Conservation (phyloP, 2,888 invertebrate genomes). For the Colostygia pectinataria region DNA sequence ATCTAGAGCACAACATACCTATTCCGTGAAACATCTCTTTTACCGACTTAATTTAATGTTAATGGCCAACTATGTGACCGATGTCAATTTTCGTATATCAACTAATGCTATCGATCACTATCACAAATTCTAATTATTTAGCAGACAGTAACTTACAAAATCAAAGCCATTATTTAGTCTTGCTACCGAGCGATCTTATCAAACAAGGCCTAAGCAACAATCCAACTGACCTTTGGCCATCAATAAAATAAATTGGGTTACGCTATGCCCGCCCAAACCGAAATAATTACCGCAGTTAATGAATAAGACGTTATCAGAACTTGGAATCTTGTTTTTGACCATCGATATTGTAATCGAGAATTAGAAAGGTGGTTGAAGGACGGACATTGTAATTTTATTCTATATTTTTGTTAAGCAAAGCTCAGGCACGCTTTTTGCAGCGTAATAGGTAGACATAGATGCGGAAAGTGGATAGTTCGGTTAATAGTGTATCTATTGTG, state of each 20-base stretch:
- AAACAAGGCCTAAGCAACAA: constrained; percentile 35
- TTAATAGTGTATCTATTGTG: constrained; percentile 56
- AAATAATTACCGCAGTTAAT: constrained; percentile 52
- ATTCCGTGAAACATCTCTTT: no score
- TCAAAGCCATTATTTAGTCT: constrained; percentile 23
- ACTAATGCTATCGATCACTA: neutral
- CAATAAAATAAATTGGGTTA: constrained; percentile 38
- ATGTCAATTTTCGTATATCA: no score
- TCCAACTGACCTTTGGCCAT: constrained; percentile 38
- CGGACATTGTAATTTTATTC: constrained; percentile 35
- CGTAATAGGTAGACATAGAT: constrained; percentile 47
- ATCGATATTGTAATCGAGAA: constrained; percentile 41
- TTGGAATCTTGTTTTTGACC: constrained; percentile 47
- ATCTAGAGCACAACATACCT: no score
- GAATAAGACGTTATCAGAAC: constrained; percentile 50
- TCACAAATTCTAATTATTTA: constrained; percentile 8
- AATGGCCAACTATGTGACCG: no score
- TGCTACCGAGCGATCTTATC: constrained; percentile 35
- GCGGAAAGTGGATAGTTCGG: constrained; percentile 54
- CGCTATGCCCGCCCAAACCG: constrained; percentile 37
- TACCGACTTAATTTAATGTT: no score
- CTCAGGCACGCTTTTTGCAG: constrained; percentile 39
- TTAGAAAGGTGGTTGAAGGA: constrained; percentile 58
- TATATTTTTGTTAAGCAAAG: constrained; percentile 34
- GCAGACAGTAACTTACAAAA: constrained; percentile 15